Conservation (phyloP, 35 echinoderm and acorn worm species). For the Ptychodera flava region DNA sequence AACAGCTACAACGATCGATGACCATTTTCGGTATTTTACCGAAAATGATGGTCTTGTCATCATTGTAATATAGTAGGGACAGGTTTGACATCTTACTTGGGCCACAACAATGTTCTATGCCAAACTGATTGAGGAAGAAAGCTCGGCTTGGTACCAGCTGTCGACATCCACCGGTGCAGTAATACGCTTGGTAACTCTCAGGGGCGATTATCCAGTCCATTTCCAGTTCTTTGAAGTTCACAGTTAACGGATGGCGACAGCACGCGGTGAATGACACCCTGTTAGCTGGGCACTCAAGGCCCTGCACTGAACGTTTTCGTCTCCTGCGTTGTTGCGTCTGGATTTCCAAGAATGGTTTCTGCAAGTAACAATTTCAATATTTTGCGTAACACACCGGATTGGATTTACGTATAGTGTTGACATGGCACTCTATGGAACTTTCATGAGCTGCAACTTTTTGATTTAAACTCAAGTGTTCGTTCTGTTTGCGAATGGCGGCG, state of each 20-base stretch:
- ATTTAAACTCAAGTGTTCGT: too few species aligned
- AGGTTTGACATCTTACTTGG: not conserved
- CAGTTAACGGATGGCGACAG: conserved; percentile 59
- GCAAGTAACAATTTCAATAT: too few species aligned
- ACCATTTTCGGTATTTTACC: not conserved
- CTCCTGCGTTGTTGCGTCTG: not conserved
- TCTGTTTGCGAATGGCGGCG: too few species aligned
- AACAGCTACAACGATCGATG: not conserved
- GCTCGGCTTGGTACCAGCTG: not conserved
- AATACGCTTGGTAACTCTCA: conserved; percentile 57
- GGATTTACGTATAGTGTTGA: too few species aligned
- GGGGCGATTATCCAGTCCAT: conserved; percentile 88
- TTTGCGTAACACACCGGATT: too few species aligned
- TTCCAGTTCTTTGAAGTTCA: conserved; percentile 73
- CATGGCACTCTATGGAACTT: too few species aligned
- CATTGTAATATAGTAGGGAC: not conserved
- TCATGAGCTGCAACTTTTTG: too few species aligned
- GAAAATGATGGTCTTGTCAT: not conserved
- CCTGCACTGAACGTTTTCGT: not conserved
- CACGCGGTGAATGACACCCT: conserved; percentile 5
- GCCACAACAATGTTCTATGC: not conserved
- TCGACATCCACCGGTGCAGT: conserved; percentile 70
- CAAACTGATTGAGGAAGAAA: not conserved
- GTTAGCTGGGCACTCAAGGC: not conserved
- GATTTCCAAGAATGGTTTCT: not conserved